Evolutionary conservation across 2,888 invertebrate species (phyloP), one percentile per base, ranked within the genome.

Genomic region (Pteria penguin): DNA sequence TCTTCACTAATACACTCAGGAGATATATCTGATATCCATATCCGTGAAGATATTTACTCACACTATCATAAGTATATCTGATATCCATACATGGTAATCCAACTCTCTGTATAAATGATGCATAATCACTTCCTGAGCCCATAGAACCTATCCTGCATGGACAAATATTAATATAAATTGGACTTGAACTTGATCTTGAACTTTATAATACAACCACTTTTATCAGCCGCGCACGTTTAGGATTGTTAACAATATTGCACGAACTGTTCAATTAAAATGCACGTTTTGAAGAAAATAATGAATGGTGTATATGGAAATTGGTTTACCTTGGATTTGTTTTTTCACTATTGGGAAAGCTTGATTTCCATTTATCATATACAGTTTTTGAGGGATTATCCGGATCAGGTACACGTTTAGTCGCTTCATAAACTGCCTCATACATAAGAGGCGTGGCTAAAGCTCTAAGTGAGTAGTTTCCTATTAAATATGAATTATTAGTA

Each of bases 41-140:
- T n/a, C n/a, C n/a, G n/a, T n/a, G n/a, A n/a, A n/a, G n/a, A n/a
- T n/a, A n/a, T n/a, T 45, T 0, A 72, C 84, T 76, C 81, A 84
- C 89, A 36, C 60, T 73, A 72, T 87, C 85, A 71, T 82, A 90
- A 66, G 86, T 82, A 82, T 91, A 93, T 1, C 90, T 84, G 68
- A 93, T 84, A 84, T 93, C 93, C 29, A 91, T 86, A 29, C 90
- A 89, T 0, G 93, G 93, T 26, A 94, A 87, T 3, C 93, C 93
- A 18, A 92, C 84, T 72, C 86, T 89, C 57, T 90, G 90, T 32
- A 93, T 85, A 81, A 93, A 93, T 0, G 92, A 86, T 2, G 91
- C 90, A 78, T 92, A 93, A 82, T 93, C 93, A 76, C 93, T 93
- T 8, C 93, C 93, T 27, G 72, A 73, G 5, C 72, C 72, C 54